Evolutionary conservation across 2,888 invertebrate species (phyloP).

Genomic region (Spilarctia lutea): DNA sequence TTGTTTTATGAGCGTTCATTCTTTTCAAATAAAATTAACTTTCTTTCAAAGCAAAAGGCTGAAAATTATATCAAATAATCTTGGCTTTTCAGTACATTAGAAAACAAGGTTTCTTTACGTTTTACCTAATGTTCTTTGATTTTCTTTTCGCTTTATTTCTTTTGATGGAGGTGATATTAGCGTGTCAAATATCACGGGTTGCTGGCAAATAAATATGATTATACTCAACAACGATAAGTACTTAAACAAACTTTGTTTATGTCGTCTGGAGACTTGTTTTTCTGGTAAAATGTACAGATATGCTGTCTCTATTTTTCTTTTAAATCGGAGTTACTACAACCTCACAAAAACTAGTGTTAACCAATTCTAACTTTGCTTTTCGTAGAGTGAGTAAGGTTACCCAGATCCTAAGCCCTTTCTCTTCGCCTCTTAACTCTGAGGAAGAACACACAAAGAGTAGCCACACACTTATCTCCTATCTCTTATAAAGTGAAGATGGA

Average conservation of each 20-base stretch:
- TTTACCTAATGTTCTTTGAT: background rate
- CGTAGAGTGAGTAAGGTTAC: background rate
- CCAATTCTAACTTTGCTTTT: background rate
- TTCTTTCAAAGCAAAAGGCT: constrained; percentile 4
- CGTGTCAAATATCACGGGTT: background rate
- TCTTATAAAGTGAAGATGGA: too few species aligned
- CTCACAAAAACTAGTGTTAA: background rate
- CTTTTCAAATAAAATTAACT: constrained; percentile 1
- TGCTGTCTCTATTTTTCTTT: background rate
- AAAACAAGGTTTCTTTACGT: background rate
- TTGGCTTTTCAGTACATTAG: constrained; percentile 1
- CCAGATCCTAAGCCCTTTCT: too few species aligned
- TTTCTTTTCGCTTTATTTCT: background rate
- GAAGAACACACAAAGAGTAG: too few species aligned
- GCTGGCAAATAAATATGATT: background rate
- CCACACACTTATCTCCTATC: too few species aligned
- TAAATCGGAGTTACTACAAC: background rate
- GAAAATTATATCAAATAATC: constrained; percentile 1
- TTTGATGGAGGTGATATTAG: background rate
- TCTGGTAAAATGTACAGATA: background rate
- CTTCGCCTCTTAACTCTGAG: too few species aligned
- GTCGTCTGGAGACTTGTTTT: background rate
- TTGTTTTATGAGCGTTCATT: background rate
- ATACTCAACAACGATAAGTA: constrained; percentile 6
- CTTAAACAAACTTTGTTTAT: background rate